phyloP scores from a whole-genome alignment of 2,888 invertebrate genomes.

The Arctia plantaginis region DNA sequence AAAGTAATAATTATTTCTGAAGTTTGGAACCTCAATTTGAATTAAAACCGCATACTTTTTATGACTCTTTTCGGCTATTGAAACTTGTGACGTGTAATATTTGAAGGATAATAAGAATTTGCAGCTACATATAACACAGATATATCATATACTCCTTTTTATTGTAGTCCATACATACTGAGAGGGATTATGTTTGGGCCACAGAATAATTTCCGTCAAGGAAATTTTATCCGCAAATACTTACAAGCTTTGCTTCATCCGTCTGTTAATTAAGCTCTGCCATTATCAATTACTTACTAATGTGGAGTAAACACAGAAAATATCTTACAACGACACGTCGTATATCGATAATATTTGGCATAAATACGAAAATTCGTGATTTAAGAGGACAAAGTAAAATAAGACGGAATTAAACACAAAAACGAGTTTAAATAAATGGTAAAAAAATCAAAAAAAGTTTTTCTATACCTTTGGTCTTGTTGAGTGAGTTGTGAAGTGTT shows the following conservation, averaged over 20 bases:
- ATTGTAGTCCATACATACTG: neutral
- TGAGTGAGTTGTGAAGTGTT: too few species aligned
- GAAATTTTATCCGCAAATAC: neutral
- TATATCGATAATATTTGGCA: too few species aligned
- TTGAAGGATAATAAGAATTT: neutral
- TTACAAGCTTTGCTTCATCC: neutral
- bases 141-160: neutral
- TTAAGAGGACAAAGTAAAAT: too few species aligned
- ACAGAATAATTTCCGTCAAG: neutral
- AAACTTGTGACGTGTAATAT: neutral
- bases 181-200: neutral
- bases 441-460: too few species aligned
- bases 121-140: neutral
- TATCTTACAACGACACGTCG: neutral
- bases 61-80: neutral
- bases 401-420: too few species aligned
- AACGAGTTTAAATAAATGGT: too few species aligned
- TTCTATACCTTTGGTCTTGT: too few species aligned
- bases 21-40: neutral
- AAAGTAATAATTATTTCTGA: neutral
- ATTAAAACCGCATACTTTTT: neutral
- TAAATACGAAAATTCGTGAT: neutral
- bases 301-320: neutral
- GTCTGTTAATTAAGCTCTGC: neutral
- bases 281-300: neutral